These are phyloP conservation scores for Silurus lanzhouensis DNA, from an alignment of 2,797 vertebrate species.

Conservation along the genomic window DNA sequence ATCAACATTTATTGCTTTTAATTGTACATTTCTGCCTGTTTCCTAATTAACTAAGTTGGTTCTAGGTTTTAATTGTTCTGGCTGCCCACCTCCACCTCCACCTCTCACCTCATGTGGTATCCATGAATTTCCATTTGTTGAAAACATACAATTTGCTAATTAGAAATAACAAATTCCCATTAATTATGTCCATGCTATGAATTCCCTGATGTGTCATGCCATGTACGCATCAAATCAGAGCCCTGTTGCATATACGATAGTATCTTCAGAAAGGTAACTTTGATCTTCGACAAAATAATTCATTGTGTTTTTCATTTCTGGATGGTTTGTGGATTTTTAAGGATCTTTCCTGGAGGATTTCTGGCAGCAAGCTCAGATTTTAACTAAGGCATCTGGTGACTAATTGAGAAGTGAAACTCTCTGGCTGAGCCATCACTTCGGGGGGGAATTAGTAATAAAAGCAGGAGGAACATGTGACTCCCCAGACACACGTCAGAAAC, in stretches of 20 bases:
- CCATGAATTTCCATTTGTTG: neutral
- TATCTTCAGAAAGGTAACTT: neutral
- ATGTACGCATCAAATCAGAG: neutral
- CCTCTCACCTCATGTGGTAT: neutral
- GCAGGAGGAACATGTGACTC: conserved; percentile 14
- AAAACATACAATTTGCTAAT: neutral
- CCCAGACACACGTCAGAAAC: conserved; percentile 42
- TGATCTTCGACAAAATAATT: neutral
- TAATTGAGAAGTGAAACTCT: conserved; percentile 33
- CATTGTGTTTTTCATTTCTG: neutral
- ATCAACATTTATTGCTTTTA: neutral
- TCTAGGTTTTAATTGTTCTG: neutral
- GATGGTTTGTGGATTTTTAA: neutral
- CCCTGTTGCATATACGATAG: neutral
- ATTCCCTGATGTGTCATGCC: neutral
- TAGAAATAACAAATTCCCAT: neutral
- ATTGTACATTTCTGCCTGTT: neutral
- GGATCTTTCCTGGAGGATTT: neutral
- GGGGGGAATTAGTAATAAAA: conserved; percentile 13
- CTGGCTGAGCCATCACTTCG: conserved; percentile 33
- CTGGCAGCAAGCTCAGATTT: conserved; percentile 24
- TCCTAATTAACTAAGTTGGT: neutral
- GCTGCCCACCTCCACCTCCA: neutral
- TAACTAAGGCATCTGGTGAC: conserved; percentile 44
- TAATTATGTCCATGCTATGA: neutral